Evolutionary conservation across 2,888 invertebrate species (phyloP).

Genomic region (Nebria brevicollis): DNA sequence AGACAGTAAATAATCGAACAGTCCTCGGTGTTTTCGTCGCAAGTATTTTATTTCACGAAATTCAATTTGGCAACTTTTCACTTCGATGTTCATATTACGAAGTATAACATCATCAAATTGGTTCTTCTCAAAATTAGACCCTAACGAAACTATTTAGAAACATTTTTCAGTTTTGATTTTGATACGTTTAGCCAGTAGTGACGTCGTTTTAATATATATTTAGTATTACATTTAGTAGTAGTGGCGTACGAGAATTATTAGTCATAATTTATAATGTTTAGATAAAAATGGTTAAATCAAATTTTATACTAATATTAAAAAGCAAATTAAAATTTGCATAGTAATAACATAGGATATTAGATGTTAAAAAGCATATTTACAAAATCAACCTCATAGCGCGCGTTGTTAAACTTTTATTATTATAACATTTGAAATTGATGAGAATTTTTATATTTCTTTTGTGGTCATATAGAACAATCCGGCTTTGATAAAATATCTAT

Average conservation of each 20-base stretch:
- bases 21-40: background rate
- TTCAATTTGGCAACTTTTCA: conserved; percentile 14
- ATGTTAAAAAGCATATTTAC: background rate
- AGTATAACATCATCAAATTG: background rate
- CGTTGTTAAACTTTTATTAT: conserved; percentile 12
- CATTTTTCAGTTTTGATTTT: background rate
- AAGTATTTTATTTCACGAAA: conserved; percentile 8
- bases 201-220: background rate
- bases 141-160: background rate
- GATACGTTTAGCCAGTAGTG: background rate
- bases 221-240: background rate
- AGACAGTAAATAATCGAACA: background rate
- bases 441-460: too few species aligned
- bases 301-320: conserved; percentile 26
- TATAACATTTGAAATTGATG: too few species aligned
- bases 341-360: conserved; percentile 31
- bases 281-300: background rate
- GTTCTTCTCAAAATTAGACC: background rate
- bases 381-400: conserved; percentile 2
- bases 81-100: conserved; percentile 6
- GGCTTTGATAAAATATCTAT: too few species aligned
- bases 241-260: too few species aligned
- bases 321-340: conserved; percentile 44
- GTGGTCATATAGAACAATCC: too few species aligned
- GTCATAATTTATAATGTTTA: background rate